A percentile compares a stretch with the other conserved stretches of the same genome.
Evolutionary conservation across 2,113 vertebrate species (phyloP).

Genomic region (Alectura lathami): DNA sequence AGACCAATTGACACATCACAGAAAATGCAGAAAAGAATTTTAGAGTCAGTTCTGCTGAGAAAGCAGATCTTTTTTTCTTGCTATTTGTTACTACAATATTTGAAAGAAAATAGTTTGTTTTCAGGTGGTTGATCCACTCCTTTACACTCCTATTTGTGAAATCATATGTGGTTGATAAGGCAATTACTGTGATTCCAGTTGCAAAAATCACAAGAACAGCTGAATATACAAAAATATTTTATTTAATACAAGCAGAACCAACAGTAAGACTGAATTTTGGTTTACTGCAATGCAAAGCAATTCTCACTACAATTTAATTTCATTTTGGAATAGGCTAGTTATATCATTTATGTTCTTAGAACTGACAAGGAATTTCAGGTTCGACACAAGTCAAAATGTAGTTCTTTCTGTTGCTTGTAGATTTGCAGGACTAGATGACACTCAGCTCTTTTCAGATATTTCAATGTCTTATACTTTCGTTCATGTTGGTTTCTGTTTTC

Average conservation of each 20-base stretch:
- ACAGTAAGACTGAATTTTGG: neutral
- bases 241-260: neutral
- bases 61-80: neutral
- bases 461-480: neutral
- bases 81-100: neutral
- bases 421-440: neutral
- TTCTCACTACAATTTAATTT: neutral
- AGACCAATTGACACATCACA: neutral
- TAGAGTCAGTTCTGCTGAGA: neutral
- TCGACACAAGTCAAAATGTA: neutral
- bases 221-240: neutral
- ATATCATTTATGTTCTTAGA: neutral
- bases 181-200: neutral
- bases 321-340: neutral
- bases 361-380: neutral
- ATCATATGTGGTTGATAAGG: neutral
- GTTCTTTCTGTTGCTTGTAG: neutral
- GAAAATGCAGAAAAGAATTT: neutral
- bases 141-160: neutral
- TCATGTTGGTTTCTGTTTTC: neutral
- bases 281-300: neutral
- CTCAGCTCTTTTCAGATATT: neutral
- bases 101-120: neutral
- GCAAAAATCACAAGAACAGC: neutral
- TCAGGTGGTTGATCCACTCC: neutral